Base-by-base conservation (phyloP, 2,113 vertebrate genomes). In the Anoplopoma fimbria region DNA sequence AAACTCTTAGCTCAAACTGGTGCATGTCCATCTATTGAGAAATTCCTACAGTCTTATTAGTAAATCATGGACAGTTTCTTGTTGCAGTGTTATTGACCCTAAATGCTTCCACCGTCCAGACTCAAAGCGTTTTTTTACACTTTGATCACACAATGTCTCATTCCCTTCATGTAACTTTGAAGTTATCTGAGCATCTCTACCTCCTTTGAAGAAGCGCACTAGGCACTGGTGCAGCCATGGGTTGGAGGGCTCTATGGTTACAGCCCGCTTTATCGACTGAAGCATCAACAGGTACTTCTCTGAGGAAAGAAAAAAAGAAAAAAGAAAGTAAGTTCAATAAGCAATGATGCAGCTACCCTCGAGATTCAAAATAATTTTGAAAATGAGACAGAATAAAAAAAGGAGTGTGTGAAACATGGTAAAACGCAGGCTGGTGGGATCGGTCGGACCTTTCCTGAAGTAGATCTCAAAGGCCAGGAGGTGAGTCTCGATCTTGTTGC, bases 391-490 rank as follows among this genome's bases (percentile, higher is more conserved):
- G 17, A 15, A 4, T 93, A 13, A 4, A 14, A 21, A 34, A 1
- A 10, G 57, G 21, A 64, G 14, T 1, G 61, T 23, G 25, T 34
- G 47, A 31, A 25, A 12, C 6, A 15, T 5, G 17, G 9, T 23
- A 0, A 19, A 34, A 4, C 8, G 73, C 31, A 27, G 10, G 33
- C n/a, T 23, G 33, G 0, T 17, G 3, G 14, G 6, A 4, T 21
- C 0, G 1, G 15, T 58, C 55, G 12, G 27, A 98, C 97, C 97
- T 99, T 98, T 99, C 93, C 97, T 96, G 92, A 97, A 98, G 94
- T 99, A 98, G 89, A 99, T 99, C 91, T 99, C 97, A 19, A 99
- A 99, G 94, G 97, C 97, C 95, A 97, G 96, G 80, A 99, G 97
- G 95, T 99, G 97, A 0, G 97, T 99, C 89, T 98, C 97, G 89